Evolutionary conservation across 1,140 invertebrate genomes (phyloP), one percentile per base, ranked within the genome.

Genomic region (Prorops nasuta): DNA sequence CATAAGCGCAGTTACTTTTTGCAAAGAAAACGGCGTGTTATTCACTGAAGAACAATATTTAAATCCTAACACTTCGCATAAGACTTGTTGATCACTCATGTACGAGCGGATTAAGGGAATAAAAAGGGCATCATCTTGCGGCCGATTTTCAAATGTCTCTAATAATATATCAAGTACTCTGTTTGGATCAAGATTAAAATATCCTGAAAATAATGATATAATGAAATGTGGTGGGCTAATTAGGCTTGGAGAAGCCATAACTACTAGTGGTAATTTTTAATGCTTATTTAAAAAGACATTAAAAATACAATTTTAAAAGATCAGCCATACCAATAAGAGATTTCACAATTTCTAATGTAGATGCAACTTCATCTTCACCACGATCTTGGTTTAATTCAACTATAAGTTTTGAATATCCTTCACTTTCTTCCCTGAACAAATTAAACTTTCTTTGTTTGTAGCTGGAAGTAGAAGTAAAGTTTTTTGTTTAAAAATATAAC

Each of bases 401-500:
- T 31, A 98, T 89, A 4, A 99, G 80, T 78, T 99, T 99, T 3
- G 96, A 90, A 79, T 96, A 99, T 3, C 98, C 98, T 85, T 99
- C 98, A 80, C 90, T 96, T 78, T 99, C 98, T 81, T 99, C 98
- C 41, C 96, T 83, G 67, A 98, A 92, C 49, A 99, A 81, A 81
- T 99, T 99, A 74, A 98, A 99, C 67, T 99, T 98, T 58, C 96
- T 87, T 74, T 99, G 98, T 74, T 99, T 99, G 73, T 98, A 99
- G 76, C 95, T 98, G 76, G 54, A 86, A 86, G 58, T 44, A 66
- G 48, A 54, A 49, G 49, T 38, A 28, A 6, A 10, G 24, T 10
- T 28, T 6, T 28, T 28, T 28, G 4, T 28, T 28, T 28, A 35
- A 10, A 18, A 42, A 35, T 39, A 12, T 15, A 2, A 34, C 32